phyloP scores from a whole-genome alignment of 2,888 invertebrate species.

The Desoria tigrina region DNA sequence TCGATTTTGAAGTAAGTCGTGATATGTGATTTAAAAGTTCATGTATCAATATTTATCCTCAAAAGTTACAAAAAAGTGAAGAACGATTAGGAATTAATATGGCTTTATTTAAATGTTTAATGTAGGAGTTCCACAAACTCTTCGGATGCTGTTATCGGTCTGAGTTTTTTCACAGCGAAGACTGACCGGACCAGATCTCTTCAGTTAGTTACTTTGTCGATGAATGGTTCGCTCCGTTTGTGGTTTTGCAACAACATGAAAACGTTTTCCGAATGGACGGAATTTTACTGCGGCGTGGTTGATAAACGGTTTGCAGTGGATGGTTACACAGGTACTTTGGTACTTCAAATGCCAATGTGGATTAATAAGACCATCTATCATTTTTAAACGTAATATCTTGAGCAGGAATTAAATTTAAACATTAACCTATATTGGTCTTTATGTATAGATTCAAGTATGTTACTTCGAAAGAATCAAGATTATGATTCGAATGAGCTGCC shows the following conservation, averaged over 20 bases:
- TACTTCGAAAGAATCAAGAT: constrained; percentile 36
- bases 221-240: constrained; percentile 49
- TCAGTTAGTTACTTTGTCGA: constrained; percentile 47
- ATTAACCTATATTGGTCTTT: too few species aligned
- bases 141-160: constrained; percentile 47
- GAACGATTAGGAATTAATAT: too few species aligned
- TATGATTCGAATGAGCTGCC: constrained; percentile 36
- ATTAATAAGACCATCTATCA: too few species aligned
- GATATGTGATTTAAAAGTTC: background rate
- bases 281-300: constrained; percentile 39
- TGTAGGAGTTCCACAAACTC: constrained; percentile 29
- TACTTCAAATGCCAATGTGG: too few species aligned
- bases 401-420: constrained; percentile 1
- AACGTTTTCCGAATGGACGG: constrained; percentile 42
- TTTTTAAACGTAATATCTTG: too few species aligned
- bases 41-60: too few species aligned
- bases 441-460: constrained; percentile 48
- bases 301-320: constrained; percentile 40
- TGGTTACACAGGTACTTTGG: constrained; percentile 16
- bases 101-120: constrained; percentile 1
- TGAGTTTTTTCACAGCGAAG: constrained; percentile 45
- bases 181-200: constrained; percentile 26
- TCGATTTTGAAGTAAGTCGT: constrained; percentile 41
- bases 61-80: too few species aligned
- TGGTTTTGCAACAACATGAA: constrained; percentile 41